Percentiles rank a stretch among this genome's conserved stretches.
Evolutionary conservation across 64 coral and sea anemone genomes (phyloP).

Genomic region (Platygyra sinensis): DNA sequence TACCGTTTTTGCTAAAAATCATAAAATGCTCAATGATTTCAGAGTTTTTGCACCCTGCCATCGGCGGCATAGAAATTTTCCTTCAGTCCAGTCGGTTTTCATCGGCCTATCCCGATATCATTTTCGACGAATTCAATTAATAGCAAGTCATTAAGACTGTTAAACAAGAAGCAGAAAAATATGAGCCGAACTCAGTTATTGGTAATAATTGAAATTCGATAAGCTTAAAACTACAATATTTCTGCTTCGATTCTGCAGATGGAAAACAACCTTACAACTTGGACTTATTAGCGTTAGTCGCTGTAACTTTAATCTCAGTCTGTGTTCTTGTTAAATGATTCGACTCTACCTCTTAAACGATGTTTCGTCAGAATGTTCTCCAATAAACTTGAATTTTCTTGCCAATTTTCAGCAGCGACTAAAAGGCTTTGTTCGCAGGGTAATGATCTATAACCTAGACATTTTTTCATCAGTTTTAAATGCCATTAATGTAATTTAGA

Average conservation of each 20-base stretch:
- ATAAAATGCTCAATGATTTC: not conserved
- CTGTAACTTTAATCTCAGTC: not conserved
- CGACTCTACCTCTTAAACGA: not conserved
- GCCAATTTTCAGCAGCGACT: too few species aligned
- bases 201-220: not conserved
- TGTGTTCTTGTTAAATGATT: not conserved
- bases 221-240: too few species aligned
- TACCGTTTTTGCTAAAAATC: not conserved
- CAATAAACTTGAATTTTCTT: too few species aligned
- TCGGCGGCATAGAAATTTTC: not conserved
- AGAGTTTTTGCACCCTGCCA: not conserved
- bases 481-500: not conserved
- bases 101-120: not conserved
- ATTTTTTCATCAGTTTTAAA: too few species aligned
- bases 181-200: not conserved
- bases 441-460: too few species aligned
- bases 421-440: too few species aligned
- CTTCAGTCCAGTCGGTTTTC: not conserved
- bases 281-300: not conserved
- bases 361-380: not conserved
- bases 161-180: not conserved
- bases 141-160: not conserved
- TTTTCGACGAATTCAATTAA: not conserved
- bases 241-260: too few species aligned
- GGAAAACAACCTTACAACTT: too few species aligned